These are phyloP conservation scores for Atta colombica DNA, from an alignment of 1,140 invertebrate species.

Conservation along the genomic window DNA sequence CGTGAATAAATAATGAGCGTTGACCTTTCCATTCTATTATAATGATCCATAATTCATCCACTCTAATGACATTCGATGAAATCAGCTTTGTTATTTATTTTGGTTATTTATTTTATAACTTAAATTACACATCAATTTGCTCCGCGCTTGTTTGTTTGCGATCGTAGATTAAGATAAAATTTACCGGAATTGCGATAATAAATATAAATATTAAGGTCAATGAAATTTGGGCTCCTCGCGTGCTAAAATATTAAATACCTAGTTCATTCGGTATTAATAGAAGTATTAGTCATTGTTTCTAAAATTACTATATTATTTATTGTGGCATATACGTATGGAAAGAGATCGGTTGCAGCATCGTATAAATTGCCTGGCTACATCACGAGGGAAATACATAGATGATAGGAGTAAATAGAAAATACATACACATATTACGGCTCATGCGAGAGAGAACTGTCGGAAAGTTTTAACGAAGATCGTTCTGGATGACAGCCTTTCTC, in stretches of 20 bases:
- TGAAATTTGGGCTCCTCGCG: background rate
- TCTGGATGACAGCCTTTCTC: slow-evolving; percentile 23
- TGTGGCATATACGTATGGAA: background rate
- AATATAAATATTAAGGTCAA: background rate
- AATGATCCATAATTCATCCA: too few relatives aligned
- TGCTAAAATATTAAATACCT: slow-evolving; percentile 15
- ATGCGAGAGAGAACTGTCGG: slow-evolving; percentile 4
- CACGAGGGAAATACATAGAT: background rate
- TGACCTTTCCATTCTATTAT: background rate
- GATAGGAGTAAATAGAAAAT: background rate
- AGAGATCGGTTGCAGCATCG: background rate
- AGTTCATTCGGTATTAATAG: background rate
- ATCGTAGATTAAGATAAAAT: background rate
- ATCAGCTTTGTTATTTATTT: background rate
- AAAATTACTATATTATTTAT: background rate
- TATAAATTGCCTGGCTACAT: background rate
- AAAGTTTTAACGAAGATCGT: slow-evolving; percentile 16
- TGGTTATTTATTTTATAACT: background rate
- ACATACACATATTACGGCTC: background rate
- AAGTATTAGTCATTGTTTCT: background rate
- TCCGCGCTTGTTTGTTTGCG: background rate
- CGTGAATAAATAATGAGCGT: background rate
- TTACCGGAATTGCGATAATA: background rate
- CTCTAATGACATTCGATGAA: background rate
- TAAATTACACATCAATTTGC: background rate